Evolutionary conservation across 2,888 invertebrate species (phyloP).

Genomic region (Nephrotoma appendiculata): DNA sequence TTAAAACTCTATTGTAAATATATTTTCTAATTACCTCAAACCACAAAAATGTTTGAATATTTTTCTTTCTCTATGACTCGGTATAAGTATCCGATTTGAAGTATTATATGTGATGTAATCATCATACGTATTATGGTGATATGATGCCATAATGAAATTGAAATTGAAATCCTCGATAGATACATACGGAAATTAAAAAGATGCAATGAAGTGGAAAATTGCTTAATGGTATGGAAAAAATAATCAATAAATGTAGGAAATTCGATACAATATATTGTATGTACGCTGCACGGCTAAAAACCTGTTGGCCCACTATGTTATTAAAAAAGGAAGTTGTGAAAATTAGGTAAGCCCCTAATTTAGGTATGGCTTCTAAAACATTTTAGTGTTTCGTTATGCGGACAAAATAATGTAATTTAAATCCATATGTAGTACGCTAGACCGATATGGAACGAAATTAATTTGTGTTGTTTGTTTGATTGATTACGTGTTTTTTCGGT

Average conservation of each 20-base stretch:
- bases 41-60: background rate
- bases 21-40: background rate
- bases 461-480: background rate
- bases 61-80: background rate
- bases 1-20: background rate
- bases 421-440: too few relatives aligned
- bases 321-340: too few relatives aligned
- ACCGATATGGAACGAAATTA: too few relatives aligned
- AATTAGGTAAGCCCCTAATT: too few relatives aligned
- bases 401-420: too few relatives aligned
- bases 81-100: background rate
- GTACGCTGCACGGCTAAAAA: background rate
- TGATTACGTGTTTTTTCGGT: background rate
- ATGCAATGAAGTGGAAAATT: background rate
- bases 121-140: background rate
- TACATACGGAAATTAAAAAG: background rate
- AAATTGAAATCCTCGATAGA: background rate
- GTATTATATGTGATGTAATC: background rate
- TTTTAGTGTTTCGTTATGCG: too few relatives aligned
- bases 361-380: too few relatives aligned
- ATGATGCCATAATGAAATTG: background rate
- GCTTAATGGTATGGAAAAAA: background rate
- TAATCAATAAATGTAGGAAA: background rate
- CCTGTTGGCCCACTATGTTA: background rate
- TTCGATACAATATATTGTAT: background rate